Evolutionary conservation across 2,797 vertebrate genomes (phyloP), one percentile per base, ranked within the genome.

Genomic region (Pantherophis alleghaniensis): DNA sequence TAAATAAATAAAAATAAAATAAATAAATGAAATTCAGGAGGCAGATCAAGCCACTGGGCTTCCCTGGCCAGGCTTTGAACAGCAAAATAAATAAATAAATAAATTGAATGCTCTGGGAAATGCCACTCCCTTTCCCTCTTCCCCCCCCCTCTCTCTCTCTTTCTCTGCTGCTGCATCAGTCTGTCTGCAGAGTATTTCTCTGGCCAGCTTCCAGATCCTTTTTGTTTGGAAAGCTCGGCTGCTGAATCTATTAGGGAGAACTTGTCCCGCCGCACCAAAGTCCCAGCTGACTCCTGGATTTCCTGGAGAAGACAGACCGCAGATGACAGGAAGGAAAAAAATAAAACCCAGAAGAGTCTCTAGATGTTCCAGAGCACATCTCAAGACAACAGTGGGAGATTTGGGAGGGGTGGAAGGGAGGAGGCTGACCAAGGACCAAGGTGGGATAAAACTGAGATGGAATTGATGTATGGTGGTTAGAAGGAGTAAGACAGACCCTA

Each of bases 121-220:
- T 1, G 66, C n/a, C 90, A 37, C 93, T 93, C 93, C 90, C 59
- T 89, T 87, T 89, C 28, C 74, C 66, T 47, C 32, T 37, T 24
- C 32, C 69, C 22, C 12, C 57, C 2, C 37, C 13, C 2, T 4
- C 69, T 24, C 32, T 87, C 22, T 18, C 57, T 42, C 89, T 28
- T 79, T 89, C 93, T 2, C 59, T 89, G 66, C 66, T 47, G 90
- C 87, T 86, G 87, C 37, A 16, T 69, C 47, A 14, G 26, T 24
- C 28, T 4, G 47, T 57, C 93, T 92, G 91, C 91, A 51, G 90
- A 66, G 86, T 91, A 90, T 79, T 89, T 66, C 86, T 87, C 20
- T 86, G 89, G 91, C 93, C 10, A 0, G 10, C 83, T 51, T 90
- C 93, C 93, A 92, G 86, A 28, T 13, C 47, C 0, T 56, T 56